Base-by-base conservation (phyloP, 2,888 invertebrate species). In the Hofmannophila pseudospretella region DNA sequence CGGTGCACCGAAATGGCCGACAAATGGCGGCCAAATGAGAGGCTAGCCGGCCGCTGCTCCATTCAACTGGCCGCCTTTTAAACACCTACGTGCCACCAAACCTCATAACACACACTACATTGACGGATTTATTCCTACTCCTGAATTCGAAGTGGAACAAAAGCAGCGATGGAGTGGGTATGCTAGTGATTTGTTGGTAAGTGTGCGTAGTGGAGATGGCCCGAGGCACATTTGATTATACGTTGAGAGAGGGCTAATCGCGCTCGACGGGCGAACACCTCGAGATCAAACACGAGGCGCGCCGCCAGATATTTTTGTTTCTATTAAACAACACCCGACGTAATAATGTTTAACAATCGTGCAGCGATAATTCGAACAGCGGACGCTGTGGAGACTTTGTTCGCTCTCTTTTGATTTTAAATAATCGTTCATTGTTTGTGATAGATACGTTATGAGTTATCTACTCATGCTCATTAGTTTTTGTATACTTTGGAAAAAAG, bases 321-420 rank as follows among this genome's bases (percentile, higher is more conserved):
- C 86, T 86, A 86, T 86, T 86, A 86, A 86, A 86, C 86, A 86
- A 86, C 86, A 86, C 84, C 86, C 86, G 78, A 82, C 82, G 85
- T 86, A 86, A 86, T 86, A 86, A 86, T 86, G 86, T 86, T 86
- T 86, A 86, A 86, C 86, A 85, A 86, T 86, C 86, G 84, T 81
- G 85, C 80, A 84, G 84, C 85, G 84, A 84, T 85, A 81, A 85
- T 82, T 86, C 69, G 77, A 64, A 81, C 70, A 79, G 48, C 20
- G 51, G 36, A 44, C 43, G 34, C 10, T 20, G 36, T 72, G 34
- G 81, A 84, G 74, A 49, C 16, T 3, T 4, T 16, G 16, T 16
- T 16, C n/a, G n/a, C n/a, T n/a, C n/a, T n/a, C n/a, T n/a, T n/a
- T n/a, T n/a, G n/a, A n/a, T n/a, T n/a, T n/a, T n/a, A n/a, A n/a